Conservation (phyloP, 2,797 vertebrate species). For the Lophius americanus region DNA sequence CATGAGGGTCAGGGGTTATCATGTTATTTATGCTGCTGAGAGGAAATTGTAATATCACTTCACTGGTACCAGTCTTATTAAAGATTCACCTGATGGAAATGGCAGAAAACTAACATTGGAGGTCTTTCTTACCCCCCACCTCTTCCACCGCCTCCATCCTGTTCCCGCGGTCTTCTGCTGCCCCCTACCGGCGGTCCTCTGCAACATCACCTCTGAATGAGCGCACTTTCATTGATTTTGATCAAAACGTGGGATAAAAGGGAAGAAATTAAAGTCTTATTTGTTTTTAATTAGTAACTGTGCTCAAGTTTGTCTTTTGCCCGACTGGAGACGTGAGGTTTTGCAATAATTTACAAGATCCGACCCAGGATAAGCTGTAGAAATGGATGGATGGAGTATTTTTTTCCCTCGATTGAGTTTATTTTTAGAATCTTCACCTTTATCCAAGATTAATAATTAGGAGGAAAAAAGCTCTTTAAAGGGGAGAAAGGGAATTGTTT, state of each 20-base stretch:
- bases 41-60: not conserved
- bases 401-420: too few species aligned
- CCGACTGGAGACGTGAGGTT: not conserved
- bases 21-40: not conserved
- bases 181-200: constrained; percentile 72
- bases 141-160: constrained; percentile 21
- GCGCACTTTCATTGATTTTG: constrained; percentile 58
- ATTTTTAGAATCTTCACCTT: too few species aligned
- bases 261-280: constrained; percentile 70
- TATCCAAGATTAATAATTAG: too few species aligned
- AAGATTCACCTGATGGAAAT: not conserved
- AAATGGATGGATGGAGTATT: too few species aligned
- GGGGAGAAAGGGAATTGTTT: too few species aligned
- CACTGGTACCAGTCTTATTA: constrained; percentile 9
- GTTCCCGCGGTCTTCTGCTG: constrained; percentile 42
- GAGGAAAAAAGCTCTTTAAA: too few species aligned
- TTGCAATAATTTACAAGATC: not conserved
- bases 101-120: not conserved
- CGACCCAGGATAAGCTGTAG: too few species aligned
- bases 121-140: not conserved
- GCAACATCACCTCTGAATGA: constrained; percentile 49
- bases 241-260: constrained; percentile 55
- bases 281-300: constrained; percentile 51
- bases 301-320: not conserved
- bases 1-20: not conserved